These are phyloP conservation scores for Chirona hameri DNA, from an alignment of 2,888 invertebrate genomes.

Conservation along the genomic window DNA sequence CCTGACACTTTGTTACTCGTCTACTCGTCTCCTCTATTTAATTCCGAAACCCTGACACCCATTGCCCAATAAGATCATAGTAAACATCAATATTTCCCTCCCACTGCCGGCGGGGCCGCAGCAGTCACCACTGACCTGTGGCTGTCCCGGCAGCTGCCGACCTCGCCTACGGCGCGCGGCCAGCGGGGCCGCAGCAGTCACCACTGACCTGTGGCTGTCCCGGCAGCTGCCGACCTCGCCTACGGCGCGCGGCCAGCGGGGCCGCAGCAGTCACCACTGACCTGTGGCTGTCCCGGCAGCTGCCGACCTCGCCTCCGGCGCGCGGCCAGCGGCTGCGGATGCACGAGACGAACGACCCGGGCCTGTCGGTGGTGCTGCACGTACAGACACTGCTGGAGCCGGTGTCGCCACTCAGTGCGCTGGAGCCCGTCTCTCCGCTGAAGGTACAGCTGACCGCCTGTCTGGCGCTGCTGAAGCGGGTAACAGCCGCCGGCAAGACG, in stretches of 20 bases:
- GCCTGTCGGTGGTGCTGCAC: not conserved
- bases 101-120: not conserved
- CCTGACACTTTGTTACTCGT: too few species aligned
- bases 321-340: conserved; percentile 13
- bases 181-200: not conserved
- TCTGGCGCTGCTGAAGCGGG: not conserved
- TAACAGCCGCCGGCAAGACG: not conserved
- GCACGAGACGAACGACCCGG: not conserved
- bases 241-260: not conserved
- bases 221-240: not conserved
- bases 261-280: not conserved
- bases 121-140: not conserved
- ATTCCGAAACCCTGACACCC: too few species aligned
- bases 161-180: not conserved
- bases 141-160: not conserved
- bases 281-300: not conserved
- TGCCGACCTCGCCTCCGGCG: not conserved
- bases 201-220: not conserved
- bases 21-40: too few species aligned
- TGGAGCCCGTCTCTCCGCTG: not conserved
- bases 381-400: not conserved
- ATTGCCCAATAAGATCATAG: too few species aligned
- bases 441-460: not conserved
- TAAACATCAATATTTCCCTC: too few species aligned
- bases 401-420: conserved; percentile 1